Conservation (phyloP, 2,113 vertebrate genomes). For the Festucalex cinctus region DNA sequence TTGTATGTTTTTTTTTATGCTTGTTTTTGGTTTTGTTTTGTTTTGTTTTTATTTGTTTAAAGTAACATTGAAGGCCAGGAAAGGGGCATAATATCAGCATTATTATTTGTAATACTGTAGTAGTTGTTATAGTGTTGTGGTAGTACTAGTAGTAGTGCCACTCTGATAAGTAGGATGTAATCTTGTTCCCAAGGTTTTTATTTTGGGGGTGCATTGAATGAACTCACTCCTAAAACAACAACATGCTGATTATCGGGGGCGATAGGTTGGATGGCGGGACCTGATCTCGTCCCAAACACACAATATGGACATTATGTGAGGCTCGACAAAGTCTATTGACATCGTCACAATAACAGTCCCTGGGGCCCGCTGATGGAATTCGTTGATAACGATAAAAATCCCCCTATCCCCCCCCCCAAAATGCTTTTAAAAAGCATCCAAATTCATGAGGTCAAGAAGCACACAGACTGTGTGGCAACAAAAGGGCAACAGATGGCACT, state of each 20-base stretch:
- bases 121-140: neutral
- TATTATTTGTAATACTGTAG: too few species aligned
- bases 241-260: neutral
- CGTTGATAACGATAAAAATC: neutral
- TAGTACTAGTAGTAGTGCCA: neutral
- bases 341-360: slow-evolving; percentile 5
- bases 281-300: neutral
- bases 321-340: slow-evolving; percentile 14
- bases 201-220: neutral
- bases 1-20: too few species aligned
- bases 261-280: neutral
- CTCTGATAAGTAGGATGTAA: neutral
- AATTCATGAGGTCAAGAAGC: neutral
- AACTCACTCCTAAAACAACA: slow-evolving; percentile 1
- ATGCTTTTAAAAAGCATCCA: neutral
- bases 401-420: neutral
- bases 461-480: neutral
- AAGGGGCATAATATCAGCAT: too few species aligned
- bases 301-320: slow-evolving; percentile 9
- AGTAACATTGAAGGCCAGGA: neutral
- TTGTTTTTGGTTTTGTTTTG: too few species aligned
- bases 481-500: neutral
- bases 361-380: slow-evolving; percentile 1
- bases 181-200: slow-evolving; percentile 1
- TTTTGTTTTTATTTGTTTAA: neutral